These are phyloP conservation scores for Ennomos quercinarius DNA, from an alignment of 2,888 invertebrate species.

Conservation along the genomic window DNA sequence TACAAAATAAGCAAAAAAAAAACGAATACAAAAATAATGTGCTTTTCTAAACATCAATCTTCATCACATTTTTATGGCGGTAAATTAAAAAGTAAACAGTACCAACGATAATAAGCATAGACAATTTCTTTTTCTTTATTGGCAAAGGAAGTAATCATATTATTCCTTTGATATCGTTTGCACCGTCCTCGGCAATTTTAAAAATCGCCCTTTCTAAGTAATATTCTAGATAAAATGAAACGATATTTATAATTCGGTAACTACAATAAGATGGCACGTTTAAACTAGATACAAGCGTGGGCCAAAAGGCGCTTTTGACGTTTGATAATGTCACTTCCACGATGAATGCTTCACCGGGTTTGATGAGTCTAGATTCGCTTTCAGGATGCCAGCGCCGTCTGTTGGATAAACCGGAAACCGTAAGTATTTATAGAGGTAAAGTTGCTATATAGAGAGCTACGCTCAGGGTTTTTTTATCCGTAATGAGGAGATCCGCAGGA, in stretches of 20 bases:
- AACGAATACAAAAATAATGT: slow-evolving; percentile 74
- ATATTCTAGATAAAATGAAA: slow-evolving; percentile 17
- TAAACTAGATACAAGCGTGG: slow-evolving; percentile 50
- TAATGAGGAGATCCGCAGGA: too few species aligned
- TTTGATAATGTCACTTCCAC: slow-evolving; percentile 10
- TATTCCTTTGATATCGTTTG: slow-evolving; percentile 28
- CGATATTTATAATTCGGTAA: slow-evolving; percentile 49
- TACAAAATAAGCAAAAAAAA: slow-evolving; percentile 73
- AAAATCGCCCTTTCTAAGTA: slow-evolving; percentile 30
- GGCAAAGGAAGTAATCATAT: slow-evolving; percentile 36
- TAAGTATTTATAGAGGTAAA: too few species aligned
- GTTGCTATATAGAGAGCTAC: too few species aligned
- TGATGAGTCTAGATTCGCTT: slow-evolving; percentile 14
- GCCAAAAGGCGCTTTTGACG: slow-evolving; percentile 25
- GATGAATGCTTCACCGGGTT: slow-evolving; percentile 15
- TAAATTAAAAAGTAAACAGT: slow-evolving; percentile 26
- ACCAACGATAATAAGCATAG: slow-evolving; percentile 28
- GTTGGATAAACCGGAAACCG: slow-evolving; percentile 8
- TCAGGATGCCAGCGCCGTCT: slow-evolving; percentile 34
- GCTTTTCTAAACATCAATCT: slow-evolving; percentile 47
- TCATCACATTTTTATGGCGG: slow-evolving; percentile 61
- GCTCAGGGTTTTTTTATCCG: too few species aligned
- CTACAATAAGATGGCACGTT: slow-evolving; percentile 58
- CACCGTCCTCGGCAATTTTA: slow-evolving; percentile 31
- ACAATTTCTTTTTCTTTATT: slow-evolving; percentile 19